Conservation (phyloP, 2,797 vertebrate genomes). For the Danio albolineatus region DNA sequence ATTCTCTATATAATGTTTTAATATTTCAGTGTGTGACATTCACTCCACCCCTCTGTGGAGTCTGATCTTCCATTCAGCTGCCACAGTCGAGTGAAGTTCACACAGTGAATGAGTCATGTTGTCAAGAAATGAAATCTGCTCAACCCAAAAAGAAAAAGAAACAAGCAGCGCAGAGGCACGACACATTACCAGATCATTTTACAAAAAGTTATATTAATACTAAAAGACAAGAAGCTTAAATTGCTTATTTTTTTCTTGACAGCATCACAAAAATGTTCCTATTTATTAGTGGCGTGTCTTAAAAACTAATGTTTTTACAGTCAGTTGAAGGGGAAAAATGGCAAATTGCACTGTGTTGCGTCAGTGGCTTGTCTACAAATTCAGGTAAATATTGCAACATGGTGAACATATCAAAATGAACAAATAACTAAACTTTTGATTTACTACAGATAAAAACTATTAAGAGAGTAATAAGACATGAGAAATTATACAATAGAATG, state of each 20-base stretch:
- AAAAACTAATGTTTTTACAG: neutral
- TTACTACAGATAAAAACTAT: neutral
- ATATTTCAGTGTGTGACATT: neutral
- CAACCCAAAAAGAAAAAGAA: neutral
- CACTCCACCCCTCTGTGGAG: neutral
- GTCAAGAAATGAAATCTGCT: constrained; percentile 17
- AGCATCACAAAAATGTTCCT: no score
- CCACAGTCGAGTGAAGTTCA: neutral
- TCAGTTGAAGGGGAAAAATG: neutral
- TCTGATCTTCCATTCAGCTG: neutral
- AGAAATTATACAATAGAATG: neutral
- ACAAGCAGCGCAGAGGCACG: neutral
- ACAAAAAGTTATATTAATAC: neutral
- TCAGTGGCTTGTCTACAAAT: neutral
- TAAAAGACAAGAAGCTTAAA: neutral
- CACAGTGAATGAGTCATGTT: constrained; percentile 11
- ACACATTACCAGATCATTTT: neutral
- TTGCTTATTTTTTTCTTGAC: neutral
- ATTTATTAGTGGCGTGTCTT: neutral
- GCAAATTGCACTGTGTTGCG: neutral
- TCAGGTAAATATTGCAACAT: constrained; percentile 4
- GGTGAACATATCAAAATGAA: neutral
- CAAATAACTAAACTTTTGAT: neutral
- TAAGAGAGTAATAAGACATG: neutral
- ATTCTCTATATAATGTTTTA: neutral